Conservation (phyloP, 2,113 vertebrate species). For the Lagopus leucura region DNA sequence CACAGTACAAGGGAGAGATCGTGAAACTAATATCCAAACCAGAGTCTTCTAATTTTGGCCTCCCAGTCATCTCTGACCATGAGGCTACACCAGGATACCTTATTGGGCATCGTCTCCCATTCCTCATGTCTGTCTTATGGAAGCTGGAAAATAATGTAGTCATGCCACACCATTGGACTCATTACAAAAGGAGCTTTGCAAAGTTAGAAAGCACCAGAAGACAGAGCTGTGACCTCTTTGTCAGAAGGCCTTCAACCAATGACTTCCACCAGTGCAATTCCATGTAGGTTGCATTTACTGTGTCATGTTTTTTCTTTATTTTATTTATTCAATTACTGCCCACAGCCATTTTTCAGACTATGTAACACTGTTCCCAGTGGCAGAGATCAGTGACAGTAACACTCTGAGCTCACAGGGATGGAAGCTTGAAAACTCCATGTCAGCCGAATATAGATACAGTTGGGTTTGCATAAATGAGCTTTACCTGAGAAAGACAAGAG, state of each 20-base stretch:
- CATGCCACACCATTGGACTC: not conserved
- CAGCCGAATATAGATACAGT: not conserved
- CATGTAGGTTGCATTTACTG: not conserved
- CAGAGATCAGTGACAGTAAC: not conserved
- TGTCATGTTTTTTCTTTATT: not conserved
- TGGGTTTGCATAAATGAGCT: constrained; percentile 12
- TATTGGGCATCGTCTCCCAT: fast-evolving
- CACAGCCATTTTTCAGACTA: not conserved
- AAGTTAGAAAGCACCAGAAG: not conserved
- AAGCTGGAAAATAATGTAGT: not conserved
- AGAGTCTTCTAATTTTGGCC: not conserved
- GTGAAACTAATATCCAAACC: not conserved
- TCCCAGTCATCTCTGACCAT: not conserved
- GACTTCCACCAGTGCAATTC: not conserved
- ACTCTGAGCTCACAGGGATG: not conserved
- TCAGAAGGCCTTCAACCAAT: not conserved
- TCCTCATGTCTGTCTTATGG: not conserved
- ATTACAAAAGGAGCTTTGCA: not conserved
- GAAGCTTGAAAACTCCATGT: not conserved
- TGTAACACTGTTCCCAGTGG: not conserved
- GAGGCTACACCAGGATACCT: not conserved
- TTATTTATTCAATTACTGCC: not conserved
- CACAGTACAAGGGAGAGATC: not conserved
- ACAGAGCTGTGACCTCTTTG: not conserved
- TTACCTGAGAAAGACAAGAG: not conserved